Base-by-base conservation (phyloP, 1,140 invertebrate species). In the Aphelinus atriplicis region DNA sequence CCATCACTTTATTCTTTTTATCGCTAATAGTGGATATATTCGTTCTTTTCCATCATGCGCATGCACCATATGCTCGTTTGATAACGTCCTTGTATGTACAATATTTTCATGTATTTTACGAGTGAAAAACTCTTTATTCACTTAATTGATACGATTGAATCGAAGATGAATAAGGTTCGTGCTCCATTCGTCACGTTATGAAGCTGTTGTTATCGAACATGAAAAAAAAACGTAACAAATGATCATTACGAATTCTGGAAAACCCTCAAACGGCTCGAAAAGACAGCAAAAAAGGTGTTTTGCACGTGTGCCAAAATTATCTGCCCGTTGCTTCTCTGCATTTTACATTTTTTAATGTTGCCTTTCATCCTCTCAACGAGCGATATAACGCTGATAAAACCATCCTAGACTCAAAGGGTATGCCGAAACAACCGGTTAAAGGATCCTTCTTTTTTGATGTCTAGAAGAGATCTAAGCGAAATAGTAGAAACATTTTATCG, bases 1-100 rank as follows among this genome's bases (percentile, higher is more conserved):
- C 78, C 80, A 58, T 68, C 77, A 81, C 76, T 84, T 84, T 84
- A 82, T 85, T 85, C 80, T 85, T 85, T 26, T 85, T 84, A 85
- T 81, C 81, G 80, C 82, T 72, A 82, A 86, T 84, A 83, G 80
- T 79, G 80, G 73, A 65, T 45, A 84, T 81, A 82, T 81, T 78
- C 71, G 68, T 71, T 61, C 45, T 26, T 26, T 26, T 26, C 26
- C 26, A 26, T 26, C 26, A 26, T 45, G 1, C 26, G 1, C 9
- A 50, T 7, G 43, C 26, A 4, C 53, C 42, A 62, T 71, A 47
- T 48, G 46, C 55, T 2, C 7, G 42, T 55, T 56, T 26, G 26
- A 26, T 26, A 26, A 26, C 26, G 26, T 26, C 26, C 26, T 26
- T 26, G 26, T 26, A 26, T 26, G 26, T 26, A 26, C 26, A 26